Percentiles rank a stretch among this genome's conserved stretches.
These are phyloP conservation scores for Parnassius smintheus DNA, from an alignment of 2,888 invertebrate genomes.

Conservation along the genomic window DNA sequence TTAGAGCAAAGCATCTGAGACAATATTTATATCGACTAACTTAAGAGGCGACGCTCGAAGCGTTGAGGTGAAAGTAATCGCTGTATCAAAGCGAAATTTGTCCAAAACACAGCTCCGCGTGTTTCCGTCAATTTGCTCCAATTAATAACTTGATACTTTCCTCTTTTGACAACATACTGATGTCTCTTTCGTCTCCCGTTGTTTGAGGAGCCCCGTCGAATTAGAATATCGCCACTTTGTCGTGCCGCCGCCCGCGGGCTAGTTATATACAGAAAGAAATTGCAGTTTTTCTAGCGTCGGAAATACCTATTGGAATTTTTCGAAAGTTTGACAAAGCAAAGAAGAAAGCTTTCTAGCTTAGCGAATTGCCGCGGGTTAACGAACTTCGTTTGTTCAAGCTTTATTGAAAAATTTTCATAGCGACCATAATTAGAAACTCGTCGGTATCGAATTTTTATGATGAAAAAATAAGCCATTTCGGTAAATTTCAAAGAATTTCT, in stretches of 20 bases:
- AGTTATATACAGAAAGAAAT: slow-evolving; percentile 66
- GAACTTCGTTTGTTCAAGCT: slow-evolving; percentile 35
- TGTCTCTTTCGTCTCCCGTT: slow-evolving; percentile 65
- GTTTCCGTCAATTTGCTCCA: slow-evolving; percentile 79
- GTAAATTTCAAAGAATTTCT: too few relatives aligned
- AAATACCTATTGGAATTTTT: slow-evolving; percentile 57
- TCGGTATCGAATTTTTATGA: too few relatives aligned
- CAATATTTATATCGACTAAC: slow-evolving; percentile 50
- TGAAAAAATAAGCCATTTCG: too few relatives aligned
- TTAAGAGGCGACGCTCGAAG: slow-evolving; percentile 60
- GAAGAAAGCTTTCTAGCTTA: slow-evolving; percentile 36
- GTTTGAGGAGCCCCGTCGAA: slow-evolving; percentile 78
- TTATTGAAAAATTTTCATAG: slow-evolving; percentile 27
- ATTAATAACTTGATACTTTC: slow-evolving; percentile 70
- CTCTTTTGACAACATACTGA: slow-evolving; percentile 44
- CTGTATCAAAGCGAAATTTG: slow-evolving; percentile 80
- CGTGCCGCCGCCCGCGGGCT: slow-evolving; percentile 71
- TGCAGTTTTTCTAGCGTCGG: slow-evolving; percentile 67
- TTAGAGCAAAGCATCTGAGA: slow-evolving; percentile 42
- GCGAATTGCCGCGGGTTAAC: slow-evolving; percentile 35
- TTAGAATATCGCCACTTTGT: slow-evolving; percentile 80
- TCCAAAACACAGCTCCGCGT: slow-evolving; percentile 76
- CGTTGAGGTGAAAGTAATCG: slow-evolving; percentile 78
- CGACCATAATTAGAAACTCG: slow-evolving; percentile 15
- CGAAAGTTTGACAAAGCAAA: slow-evolving; percentile 51